These are phyloP conservation scores for human DNA, from an alignment of 2,113 vertebrate species.

Conservation along the genomic window GRCh38 chr19:17326501-17327000, in stretches of 20 bases:
- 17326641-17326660: accelerated
- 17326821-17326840: not conserved
- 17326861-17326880: not conserved
- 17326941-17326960: not conserved
- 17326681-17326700: too few species aligned
- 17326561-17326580: not conserved
- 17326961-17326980: too few species aligned
- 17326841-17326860: not conserved
- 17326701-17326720: not conserved
- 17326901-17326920: not conserved
- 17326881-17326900: not conserved
- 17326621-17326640: not conserved
- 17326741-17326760: not conserved
- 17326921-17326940: not conserved
- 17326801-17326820: not conserved
- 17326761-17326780: not conserved
- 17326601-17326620: not conserved
- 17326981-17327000: too few species aligned
- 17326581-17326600: too few species aligned
- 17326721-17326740: not conserved
- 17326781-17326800: not conserved
- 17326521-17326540: too few species aligned
- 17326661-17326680: not conserved
- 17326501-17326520: too few species aligned
- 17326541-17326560: too few species aligned